Base-by-base conservation (phyloP, 92 coral and sea anemone species). In the Scolanthus callimorphus region DNA sequence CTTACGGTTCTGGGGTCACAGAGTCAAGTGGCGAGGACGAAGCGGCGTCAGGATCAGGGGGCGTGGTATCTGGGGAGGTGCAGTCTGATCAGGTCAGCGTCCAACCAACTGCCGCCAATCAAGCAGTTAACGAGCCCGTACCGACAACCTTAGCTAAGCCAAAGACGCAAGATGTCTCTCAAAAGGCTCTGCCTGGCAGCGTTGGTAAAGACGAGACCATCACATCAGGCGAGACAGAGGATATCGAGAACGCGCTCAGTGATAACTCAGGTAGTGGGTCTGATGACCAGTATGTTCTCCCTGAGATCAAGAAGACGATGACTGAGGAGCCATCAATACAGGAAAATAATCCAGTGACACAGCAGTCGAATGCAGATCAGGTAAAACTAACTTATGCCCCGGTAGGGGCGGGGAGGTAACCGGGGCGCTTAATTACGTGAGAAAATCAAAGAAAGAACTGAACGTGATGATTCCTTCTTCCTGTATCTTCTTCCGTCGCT, bases 1-100 rank as follows among this genome's bases (percentile, higher is more conserved):
- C 84, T 27, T 88, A 88, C n/a, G 96, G 96, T 20, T 84, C 90
- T 43, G 60, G 67, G 28, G 99, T 55, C 29, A 71, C 75, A 22
- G 76, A 60, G 43, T 29, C 75, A 6, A 80, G 69, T 31, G 85
- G 71, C 44, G 81, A 67, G 31, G 71, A 77, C 27, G 51, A 72
- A 4, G 70, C 67, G 11, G 60, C 30, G 2, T 68, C 65, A 13
- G 78, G 74, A 55, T 55, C 84, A n/a, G 76, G 74, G 28, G 83
- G 53, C 11, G 51, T 46, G 11, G 27, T 58, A 1, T 62, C 68
- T 0, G 83, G 64, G 17, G 52, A 46, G 17, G 23, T 10, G 11
- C 11, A 46, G 23, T 15, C 6, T 6, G 43, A 34, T 34, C n/a
- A n/a, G n/a, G 41, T 34, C 6, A 34, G 15, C 8, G 15, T 6